Base-by-base conservation (phyloP, 2,888 invertebrate genomes). In the Mesoligia furuncula region DNA sequence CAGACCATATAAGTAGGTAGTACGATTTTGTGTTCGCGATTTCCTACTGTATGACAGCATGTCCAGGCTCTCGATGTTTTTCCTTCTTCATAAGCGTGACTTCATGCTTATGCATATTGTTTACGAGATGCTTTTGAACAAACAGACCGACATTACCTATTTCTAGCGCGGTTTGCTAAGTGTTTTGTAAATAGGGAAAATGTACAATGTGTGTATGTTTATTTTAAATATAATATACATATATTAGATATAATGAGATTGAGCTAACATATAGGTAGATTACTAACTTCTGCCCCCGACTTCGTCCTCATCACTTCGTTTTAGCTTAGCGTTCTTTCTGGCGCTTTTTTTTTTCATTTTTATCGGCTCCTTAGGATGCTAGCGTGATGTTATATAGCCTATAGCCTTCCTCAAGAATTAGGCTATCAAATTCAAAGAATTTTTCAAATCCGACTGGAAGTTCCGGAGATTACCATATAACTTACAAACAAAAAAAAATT, bases 101-200 rank as follows among this genome's bases (percentile, higher is more conserved):
- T 42, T 15, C 75, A 75, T 9, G 51, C n/a, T 0, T 66, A 15
- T 48, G 45, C 24, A 39, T 39, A 45, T 24, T 67, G 57, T 57
- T 57, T 15, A 31, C 24, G 64, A 79, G 79, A 57, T 54, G 6
- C 31, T 31, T 42, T 39, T 27, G 8, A n/a, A 70, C 57, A 70
- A 79, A 79, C 57, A 45, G 0, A 51, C 36, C 17, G 17, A 78
- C 62, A 57, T 48, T 79, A n/a, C n/a, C n/a, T n/a, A 79, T 57
- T 69, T 39, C 36, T 70, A 57, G 48, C 15, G 45, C 45, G 31
- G 57, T 64, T 68, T 42, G 27, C n/a, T 9, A n/a, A n/a, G 70
- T 69, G 20, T 70, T 79, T 1, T 20, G 71, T 69, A 64, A 78
- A 79, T 57, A 62, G 8, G 54, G 61, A 78, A 51, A 51, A 67